A percentile compares a stretch with the other conserved stretches of the same genome.
phyloP scores from a whole-genome alignment of 2,797 vertebrate genomes.

The Lateolabrax maculatus region DNA sequence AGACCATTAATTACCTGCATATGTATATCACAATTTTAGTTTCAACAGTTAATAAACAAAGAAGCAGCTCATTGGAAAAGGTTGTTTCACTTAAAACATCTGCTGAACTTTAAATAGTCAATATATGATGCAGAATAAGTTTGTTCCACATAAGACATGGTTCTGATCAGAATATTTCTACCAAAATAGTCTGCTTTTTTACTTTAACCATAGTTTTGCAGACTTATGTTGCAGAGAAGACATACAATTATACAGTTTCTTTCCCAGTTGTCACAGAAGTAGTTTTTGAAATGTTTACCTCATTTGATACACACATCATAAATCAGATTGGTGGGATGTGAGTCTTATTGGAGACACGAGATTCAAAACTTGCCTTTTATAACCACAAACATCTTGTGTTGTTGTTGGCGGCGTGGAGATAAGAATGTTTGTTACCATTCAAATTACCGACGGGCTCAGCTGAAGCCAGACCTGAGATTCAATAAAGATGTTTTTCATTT shows the following conservation, averaged over 20 bases:
- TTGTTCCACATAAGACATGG: not conserved
- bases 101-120: conserved; percentile 16
- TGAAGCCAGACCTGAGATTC: conserved; percentile 63
- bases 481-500: conserved; percentile 74
- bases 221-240: conserved; percentile 1
- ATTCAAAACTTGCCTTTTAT: conserved; percentile 48
- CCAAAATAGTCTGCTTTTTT: conserved; percentile 2
- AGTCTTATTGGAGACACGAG: conserved; percentile 51
- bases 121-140: not conserved
- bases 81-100: not conserved
- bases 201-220: conserved; percentile 12
- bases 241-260: conserved; percentile 45
- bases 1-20: conserved; percentile 14
- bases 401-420: conserved; percentile 66
- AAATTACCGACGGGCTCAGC: conserved; percentile 53
- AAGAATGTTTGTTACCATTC: conserved; percentile 74
- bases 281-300: conserved; percentile 43
- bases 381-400: conserved; percentile 74
- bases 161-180: conserved; percentile 16
- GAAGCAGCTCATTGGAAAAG: not conserved
- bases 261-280: conserved; percentile 39
- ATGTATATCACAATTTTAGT: conserved; percentile 3
- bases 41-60: conserved; percentile 12
- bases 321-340: conserved; percentile 54
- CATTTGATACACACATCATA: conserved; percentile 39